A percentile compares a stretch with the other conserved stretches of the same genome.
Evolutionary conservation across 1,140 invertebrate species (phyloP).

Genomic region (Ostrea edulis): DNA sequence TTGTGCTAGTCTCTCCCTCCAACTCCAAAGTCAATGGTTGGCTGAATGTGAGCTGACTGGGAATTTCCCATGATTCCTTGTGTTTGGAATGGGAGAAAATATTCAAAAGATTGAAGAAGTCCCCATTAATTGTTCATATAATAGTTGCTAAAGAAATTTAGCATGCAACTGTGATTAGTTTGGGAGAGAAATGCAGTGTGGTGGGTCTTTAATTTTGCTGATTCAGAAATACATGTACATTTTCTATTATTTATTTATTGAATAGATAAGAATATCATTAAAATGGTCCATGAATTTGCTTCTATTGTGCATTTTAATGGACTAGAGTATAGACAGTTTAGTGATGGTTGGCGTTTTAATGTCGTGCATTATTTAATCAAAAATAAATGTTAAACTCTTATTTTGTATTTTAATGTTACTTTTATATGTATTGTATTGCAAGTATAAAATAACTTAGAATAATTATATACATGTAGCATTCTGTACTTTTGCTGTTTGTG

Average conservation of each 20-base stretch:
- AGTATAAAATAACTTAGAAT: neutral
- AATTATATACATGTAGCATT: neutral
- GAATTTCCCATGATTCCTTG: neutral
- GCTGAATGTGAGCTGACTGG: neutral
- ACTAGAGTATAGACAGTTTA: neutral
- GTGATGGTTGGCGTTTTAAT: conserved; percentile 13
- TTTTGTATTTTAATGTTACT: neutral
- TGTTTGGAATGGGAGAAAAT: too few species aligned
- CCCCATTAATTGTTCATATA: neutral
- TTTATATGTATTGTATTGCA: neutral
- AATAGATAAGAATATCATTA: neutral
- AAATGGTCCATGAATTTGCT: neutral
- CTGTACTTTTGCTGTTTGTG: neutral
- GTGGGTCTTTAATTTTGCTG: neutral
- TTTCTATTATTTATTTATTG: neutral
- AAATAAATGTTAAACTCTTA: neutral
- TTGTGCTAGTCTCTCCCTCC: neutral
- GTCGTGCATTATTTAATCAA: conserved; percentile 15
- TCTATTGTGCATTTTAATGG: conserved; percentile 2
- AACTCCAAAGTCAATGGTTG: neutral
- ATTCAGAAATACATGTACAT: neutral
- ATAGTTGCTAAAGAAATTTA: neutral
- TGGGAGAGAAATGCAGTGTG: neutral
- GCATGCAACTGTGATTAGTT: neutral
- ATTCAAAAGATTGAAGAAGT: too few species aligned